Evolutionary conservation across 2,797 vertebrate species (phyloP).

Genomic region (Manis pentadactyla): DNA sequence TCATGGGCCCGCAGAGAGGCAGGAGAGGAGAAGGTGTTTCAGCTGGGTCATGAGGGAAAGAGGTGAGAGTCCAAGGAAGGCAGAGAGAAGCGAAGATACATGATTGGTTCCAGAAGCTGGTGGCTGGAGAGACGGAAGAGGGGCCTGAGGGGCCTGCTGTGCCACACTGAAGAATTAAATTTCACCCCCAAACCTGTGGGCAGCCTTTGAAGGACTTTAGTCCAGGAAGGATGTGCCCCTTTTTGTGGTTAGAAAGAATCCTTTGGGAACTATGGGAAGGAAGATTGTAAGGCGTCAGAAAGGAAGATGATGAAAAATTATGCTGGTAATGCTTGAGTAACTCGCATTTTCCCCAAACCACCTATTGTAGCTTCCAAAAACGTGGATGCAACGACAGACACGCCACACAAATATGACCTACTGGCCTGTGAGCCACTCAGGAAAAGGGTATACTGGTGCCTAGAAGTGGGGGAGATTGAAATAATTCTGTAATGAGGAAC

Average conservation of each 20-base stretch:
- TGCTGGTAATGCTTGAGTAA: too few species aligned
- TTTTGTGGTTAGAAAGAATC: background rate
- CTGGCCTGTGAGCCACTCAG: background rate
- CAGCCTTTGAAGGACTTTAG: background rate
- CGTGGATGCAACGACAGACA: background rate
- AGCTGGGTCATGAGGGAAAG: background rate
- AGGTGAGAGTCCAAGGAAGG: background rate
- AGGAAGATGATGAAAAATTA: background rate
- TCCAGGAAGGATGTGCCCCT: too few species aligned
- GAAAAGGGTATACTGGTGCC: background rate
- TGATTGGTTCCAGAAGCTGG: background rate
- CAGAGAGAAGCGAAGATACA: background rate
- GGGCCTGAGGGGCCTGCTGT: background rate
- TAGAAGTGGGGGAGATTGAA: background rate
- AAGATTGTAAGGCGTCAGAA: background rate
- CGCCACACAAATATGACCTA: background rate
- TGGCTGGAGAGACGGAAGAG: background rate
- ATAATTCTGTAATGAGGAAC: background rate
- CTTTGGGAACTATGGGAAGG: background rate
- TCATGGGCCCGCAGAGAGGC: background rate
- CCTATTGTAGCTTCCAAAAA: background rate
- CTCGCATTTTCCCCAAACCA: background rate
- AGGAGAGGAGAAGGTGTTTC: background rate
- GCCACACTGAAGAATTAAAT: background rate
- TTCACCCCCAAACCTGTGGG: background rate